These are phyloP conservation scores for Tinea pellionella DNA, from an alignment of 2,888 invertebrate genomes.

Conservation along the genomic window DNA sequence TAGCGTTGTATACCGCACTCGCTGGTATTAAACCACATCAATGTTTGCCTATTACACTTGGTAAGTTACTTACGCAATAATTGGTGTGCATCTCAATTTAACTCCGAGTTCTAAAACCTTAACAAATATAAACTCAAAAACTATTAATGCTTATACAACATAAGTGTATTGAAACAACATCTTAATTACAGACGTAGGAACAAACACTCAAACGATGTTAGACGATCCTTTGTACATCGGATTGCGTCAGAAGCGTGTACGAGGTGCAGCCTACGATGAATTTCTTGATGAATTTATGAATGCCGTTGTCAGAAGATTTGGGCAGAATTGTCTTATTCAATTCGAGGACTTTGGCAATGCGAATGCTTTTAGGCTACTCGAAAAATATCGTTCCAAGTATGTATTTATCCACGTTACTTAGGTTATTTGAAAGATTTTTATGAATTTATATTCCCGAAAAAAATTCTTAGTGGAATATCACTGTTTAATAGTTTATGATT, in stretches of 20 bases:
- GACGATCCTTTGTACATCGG: conserved; percentile 97
- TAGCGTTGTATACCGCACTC: conserved; percentile 95
- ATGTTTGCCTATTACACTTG: conserved; percentile 93
- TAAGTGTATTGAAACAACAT: background rate
- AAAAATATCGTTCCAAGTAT: conserved; percentile 87
- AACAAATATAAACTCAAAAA: too few relatives aligned
- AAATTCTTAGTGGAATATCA: too few relatives aligned
- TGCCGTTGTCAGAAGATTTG: conserved; percentile 86
- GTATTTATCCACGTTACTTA: conserved; percentile 20
- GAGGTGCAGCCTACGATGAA: conserved; percentile 88
- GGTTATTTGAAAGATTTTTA: too few relatives aligned
- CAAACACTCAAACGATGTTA: conserved; percentile 85
- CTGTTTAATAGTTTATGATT: too few relatives aligned
- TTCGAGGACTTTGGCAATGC: conserved; percentile 99
- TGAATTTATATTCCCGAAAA: too few relatives aligned
- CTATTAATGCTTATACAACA: too few relatives aligned
- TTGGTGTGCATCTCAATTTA: too few relatives aligned
- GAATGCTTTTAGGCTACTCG: conserved; percentile 94
- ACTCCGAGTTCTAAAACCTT: too few relatives aligned
- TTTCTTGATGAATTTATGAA: conserved; percentile 98
- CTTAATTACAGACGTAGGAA: conserved; percentile 79
- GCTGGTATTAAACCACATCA: conserved; percentile 96
- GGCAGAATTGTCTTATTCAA: conserved; percentile 87
- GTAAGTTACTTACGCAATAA: conserved; percentile 38
- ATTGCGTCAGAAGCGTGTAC: conserved; percentile 83